Conservation (phyloP, 2,113 vertebrate species). For the Sorex araneus region DNA sequence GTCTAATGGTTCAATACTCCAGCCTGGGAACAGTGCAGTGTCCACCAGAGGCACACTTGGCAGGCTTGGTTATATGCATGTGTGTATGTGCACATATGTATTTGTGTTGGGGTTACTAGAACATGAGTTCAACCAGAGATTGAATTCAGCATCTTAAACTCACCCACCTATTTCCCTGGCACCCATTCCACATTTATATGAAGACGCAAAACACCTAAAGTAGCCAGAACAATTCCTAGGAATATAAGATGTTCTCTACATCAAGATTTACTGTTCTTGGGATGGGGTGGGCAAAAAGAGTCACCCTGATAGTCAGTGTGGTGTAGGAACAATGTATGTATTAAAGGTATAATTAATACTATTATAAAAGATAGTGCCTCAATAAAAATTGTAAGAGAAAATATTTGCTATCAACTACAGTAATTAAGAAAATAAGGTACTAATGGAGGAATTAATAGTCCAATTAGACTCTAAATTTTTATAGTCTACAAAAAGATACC, state of each 20-base stretch:
- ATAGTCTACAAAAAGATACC: background rate
- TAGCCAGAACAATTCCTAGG: constrained; percentile 3
- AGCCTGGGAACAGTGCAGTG: too few relatives aligned
- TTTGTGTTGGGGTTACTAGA: too few relatives aligned
- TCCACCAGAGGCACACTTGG: too few relatives aligned
- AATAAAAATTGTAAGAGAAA: background rate
- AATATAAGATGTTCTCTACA: background rate
- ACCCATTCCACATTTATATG: constrained; percentile 9
- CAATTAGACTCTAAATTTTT: background rate
- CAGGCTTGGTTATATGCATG: too few relatives aligned
- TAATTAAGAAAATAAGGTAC: background rate
- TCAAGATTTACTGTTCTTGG: background rate
- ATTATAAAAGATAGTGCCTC: background rate
- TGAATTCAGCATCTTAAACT: too few relatives aligned
- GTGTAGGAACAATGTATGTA: background rate
- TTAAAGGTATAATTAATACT: background rate
- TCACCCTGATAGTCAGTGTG: too few relatives aligned
- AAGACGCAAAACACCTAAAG: constrained; percentile 6
- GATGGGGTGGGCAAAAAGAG: too few relatives aligned
- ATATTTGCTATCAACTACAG: background rate
- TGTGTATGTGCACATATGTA: too few relatives aligned
- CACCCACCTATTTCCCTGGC: too few relatives aligned
- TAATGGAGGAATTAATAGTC: background rate
- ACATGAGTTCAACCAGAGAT: too few relatives aligned
- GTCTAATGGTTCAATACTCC: too few relatives aligned